phyloP scores from a whole-genome alignment of 2,797 vertebrate species.

The Hipposideros larvatus region DNA sequence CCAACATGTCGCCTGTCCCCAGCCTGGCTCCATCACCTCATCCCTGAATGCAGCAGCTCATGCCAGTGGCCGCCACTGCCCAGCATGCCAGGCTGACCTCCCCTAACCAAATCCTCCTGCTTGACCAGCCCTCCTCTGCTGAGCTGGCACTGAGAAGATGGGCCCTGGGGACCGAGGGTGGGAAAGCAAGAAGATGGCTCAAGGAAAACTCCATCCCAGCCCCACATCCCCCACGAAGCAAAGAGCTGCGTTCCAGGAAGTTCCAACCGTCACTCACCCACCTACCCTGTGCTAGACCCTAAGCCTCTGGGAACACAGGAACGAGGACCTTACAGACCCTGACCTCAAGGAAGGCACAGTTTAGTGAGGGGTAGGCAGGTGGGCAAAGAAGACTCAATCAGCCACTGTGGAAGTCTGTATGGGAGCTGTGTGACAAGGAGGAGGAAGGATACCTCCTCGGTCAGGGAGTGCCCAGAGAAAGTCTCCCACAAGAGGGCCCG shows the following conservation, averaged over 20 bases:
- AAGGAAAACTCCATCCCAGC: background rate
- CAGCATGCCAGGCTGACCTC: background rate
- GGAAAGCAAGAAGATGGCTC: background rate
- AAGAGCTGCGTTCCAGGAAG: background rate
- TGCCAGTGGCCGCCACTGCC: background rate
- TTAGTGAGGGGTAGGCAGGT: background rate
- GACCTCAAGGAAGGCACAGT: background rate
- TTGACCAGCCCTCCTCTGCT: background rate
- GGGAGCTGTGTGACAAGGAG: background rate
- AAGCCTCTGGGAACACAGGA: background rate
- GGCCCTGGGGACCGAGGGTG: background rate
- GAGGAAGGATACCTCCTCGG: background rate
- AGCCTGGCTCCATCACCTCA: background rate
- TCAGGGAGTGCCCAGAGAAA: background rate
- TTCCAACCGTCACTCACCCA: background rate
- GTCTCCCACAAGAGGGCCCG: background rate
- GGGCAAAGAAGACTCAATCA: background rate
- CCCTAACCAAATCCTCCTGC: background rate
- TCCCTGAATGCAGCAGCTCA: background rate
- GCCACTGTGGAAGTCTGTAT: background rate
- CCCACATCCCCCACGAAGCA: background rate
- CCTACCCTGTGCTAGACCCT: background rate
- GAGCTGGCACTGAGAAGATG: background rate
- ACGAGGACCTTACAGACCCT: background rate
- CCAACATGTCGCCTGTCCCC: background rate